phyloP scores from a whole-genome alignment of 2,888 invertebrate genomes.

The Cancer borealis region DNA sequence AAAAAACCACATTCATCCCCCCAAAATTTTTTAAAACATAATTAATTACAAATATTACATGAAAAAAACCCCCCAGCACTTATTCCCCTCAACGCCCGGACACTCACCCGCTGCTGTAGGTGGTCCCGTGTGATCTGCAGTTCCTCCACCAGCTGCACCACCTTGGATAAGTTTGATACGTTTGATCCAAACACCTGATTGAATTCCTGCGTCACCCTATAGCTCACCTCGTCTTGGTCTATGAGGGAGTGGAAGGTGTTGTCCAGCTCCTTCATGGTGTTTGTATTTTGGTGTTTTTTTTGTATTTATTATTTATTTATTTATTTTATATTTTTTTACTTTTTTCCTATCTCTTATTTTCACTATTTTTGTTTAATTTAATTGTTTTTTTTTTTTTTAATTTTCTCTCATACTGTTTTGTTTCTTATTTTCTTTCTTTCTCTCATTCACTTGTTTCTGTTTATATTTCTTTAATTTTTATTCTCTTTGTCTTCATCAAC shows the following conservation, averaged over 20 bases:
- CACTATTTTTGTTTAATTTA: conserved; percentile 24
- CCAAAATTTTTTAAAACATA: too few species aligned
- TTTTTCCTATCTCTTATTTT: too few species aligned
- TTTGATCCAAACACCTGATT: conserved; percentile 61
- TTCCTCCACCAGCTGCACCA: conserved; percentile 55
- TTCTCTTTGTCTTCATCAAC: neutral
- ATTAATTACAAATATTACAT: too few species aligned
- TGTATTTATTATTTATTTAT: neutral
- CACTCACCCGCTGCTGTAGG: conserved; percentile 54
- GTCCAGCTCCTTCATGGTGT: conserved; percentile 11
- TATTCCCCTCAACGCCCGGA: neutral
- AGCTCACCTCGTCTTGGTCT: conserved; percentile 63
- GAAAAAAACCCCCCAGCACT: too few species aligned
- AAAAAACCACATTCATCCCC: too few species aligned
- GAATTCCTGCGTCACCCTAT: conserved; percentile 57
- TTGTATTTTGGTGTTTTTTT: neutral
- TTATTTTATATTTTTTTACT: neutral
- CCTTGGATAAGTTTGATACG: conserved; percentile 47
- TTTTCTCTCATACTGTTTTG: neutral
- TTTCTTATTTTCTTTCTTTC: neutral
- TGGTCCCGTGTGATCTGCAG: conserved; percentile 52
- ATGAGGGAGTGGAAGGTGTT: conserved; percentile 56
- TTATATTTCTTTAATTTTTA: neutral
- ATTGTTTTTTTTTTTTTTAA: too few species aligned
- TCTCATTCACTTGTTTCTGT: neutral